Conservation (phyloP, 2,888 invertebrate species). For the Diaprepes abbreviatus region DNA sequence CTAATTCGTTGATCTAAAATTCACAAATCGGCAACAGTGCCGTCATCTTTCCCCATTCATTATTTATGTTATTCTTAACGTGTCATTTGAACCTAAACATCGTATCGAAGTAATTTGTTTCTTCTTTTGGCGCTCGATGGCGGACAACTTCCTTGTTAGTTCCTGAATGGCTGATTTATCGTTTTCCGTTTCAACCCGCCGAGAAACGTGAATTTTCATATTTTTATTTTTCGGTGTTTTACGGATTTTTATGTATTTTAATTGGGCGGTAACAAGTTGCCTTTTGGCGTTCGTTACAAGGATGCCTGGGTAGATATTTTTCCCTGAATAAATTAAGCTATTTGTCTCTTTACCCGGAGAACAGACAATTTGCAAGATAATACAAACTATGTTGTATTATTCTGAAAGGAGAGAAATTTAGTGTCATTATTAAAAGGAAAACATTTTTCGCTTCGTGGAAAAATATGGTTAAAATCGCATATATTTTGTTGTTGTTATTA, state of each 20-base stretch:
- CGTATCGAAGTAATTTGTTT: slow-evolving; percentile 37
- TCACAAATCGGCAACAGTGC: slow-evolving; percentile 4
- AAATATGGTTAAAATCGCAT: too few species aligned
- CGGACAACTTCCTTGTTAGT: slow-evolving; percentile 40
- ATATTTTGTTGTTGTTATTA: too few species aligned
- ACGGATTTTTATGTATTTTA: slow-evolving; percentile 39
- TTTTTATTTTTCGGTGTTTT: slow-evolving; percentile 30
- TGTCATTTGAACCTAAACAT: slow-evolving; percentile 41
- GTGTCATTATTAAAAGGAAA: too few species aligned
- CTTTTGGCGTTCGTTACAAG: slow-evolving; percentile 23
- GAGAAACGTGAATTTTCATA: slow-evolving; percentile 47
- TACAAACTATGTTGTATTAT: too few species aligned
- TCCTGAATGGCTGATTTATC: slow-evolving; percentile 42
- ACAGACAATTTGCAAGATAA: neutral
- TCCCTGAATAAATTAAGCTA: slow-evolving; percentile 24
- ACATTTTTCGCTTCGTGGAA: too few species aligned
- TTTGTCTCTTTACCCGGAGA: slow-evolving; percentile 24
- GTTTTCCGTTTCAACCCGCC: slow-evolving; percentile 32
- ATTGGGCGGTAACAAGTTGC: slow-evolving; percentile 42
- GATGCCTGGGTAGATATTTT: neutral
- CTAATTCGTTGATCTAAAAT: neutral
- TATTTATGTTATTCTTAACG: slow-evolving; percentile 36
- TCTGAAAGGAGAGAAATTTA: too few species aligned
- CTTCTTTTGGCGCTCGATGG: slow-evolving; percentile 36
- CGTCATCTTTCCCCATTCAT: slow-evolving; percentile 24